Evolutionary conservation across 2,888 invertebrate genomes (phyloP).

Genomic region (Notodonta ziczac): DNA sequence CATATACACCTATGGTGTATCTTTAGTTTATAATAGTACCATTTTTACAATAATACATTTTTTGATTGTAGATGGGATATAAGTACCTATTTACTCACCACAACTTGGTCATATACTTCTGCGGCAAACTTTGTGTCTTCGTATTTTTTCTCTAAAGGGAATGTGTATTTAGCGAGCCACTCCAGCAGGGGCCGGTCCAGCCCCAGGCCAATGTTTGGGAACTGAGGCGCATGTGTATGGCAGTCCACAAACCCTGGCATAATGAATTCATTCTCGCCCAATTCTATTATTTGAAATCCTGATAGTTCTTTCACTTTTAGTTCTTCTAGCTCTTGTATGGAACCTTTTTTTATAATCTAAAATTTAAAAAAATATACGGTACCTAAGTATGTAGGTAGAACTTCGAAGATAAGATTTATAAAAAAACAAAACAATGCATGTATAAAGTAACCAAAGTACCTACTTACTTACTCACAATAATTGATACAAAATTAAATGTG

Average conservation of each 20-base stretch:
- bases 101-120: conserved; percentile 89
- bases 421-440: too few relatives aligned
- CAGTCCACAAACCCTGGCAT: conserved; percentile 96
- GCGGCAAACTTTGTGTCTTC: conserved; percentile 87
- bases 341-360: conserved; percentile 63
- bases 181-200: conserved; percentile 91
- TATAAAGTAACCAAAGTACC: too few relatives aligned
- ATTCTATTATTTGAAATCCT: conserved; percentile 45
- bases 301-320: conserved; percentile 42
- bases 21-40: too few relatives aligned
- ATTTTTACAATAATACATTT: too few relatives aligned
- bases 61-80: too few relatives aligned
- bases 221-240: conserved; percentile 96
- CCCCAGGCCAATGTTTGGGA: conserved; percentile 93
- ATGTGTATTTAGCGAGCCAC: conserved; percentile 94
- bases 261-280: conserved; percentile 86
- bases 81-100: conserved; percentile 85
- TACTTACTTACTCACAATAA: too few relatives aligned
- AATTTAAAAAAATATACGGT: background rate
- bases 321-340: conserved; percentile 47
- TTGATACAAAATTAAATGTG: too few relatives aligned
- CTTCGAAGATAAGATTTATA: too few relatives aligned
- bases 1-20: too few relatives aligned
- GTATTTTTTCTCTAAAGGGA: conserved; percentile 91
- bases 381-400: too few relatives aligned